A percentile compares a stretch with the other conserved stretches of the same genome.
These are phyloP conservation scores for Dasyornis broadbenti DNA, from an alignment of 2,113 vertebrate genomes.

Conservation along the genomic window DNA sequence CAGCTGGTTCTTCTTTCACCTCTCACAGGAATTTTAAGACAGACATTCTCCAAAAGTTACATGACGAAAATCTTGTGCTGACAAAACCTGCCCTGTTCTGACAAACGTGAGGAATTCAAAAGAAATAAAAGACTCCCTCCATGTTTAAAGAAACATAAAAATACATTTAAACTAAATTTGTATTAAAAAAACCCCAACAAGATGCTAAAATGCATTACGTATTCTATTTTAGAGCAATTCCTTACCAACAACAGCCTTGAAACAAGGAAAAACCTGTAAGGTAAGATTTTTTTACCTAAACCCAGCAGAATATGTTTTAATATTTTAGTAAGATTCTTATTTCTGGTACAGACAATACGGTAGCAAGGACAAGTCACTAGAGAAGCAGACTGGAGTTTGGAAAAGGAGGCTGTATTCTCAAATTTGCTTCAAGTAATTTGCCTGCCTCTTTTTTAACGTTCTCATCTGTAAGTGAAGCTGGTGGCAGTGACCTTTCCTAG, in stretches of 20 bases:
- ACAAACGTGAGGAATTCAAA: neutral
- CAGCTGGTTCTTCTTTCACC: neutral
- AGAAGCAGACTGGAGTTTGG: neutral
- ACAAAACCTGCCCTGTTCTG: neutral
- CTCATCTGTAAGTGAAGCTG: neutral
- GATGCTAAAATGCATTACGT: neutral
- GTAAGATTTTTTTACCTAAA: neutral
- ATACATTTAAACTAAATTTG: neutral
- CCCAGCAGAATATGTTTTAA: neutral
- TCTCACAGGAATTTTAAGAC: neutral
- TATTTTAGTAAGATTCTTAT: neutral
- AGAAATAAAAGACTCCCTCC: neutral
- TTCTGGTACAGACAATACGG: neutral
- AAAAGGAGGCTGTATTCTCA: neutral
- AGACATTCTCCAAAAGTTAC: neutral
- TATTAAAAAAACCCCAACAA: neutral
- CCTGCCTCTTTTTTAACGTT: neutral
- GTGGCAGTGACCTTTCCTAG: neutral
- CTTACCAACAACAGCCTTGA: neutral
- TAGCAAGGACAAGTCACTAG: neutral
- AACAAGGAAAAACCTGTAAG: neutral
- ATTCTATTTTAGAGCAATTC: neutral
- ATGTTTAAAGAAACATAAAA: neutral
- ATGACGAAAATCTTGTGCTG: neutral
- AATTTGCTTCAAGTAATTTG: neutral